phyloP scores from a whole-genome alignment of 1,140 invertebrate genomes.

The Reticulitermes speratus region DNA sequence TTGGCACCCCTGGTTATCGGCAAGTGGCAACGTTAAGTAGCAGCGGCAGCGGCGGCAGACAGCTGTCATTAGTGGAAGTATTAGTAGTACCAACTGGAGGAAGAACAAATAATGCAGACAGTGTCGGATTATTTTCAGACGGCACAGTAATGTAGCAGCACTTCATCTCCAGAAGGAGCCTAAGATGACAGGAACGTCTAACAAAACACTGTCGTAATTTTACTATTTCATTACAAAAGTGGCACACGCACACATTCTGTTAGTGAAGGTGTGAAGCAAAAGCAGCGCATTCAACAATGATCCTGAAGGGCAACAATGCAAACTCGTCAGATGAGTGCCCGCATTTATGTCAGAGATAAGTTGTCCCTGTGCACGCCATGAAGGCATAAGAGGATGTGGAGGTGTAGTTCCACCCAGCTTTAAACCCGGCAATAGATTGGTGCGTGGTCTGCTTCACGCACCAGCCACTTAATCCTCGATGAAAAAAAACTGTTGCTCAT shows the following conservation, averaged over 20 bases:
- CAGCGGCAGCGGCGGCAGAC: neutral
- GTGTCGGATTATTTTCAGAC: neutral
- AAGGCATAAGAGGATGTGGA: too few species aligned
- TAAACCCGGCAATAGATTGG: too few species aligned
- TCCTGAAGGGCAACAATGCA: too few species aligned
- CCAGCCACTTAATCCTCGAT: too few species aligned
- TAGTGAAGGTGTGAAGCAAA: neutral
- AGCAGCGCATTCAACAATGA: too few species aligned
- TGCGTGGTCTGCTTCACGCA: too few species aligned
- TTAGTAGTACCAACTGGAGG: neutral
- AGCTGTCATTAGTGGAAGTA: neutral
- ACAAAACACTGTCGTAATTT: neutral
- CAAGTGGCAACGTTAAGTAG: neutral
- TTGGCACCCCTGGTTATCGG: neutral
- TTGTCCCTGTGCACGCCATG: too few species aligned
- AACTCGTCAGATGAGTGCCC: too few species aligned
- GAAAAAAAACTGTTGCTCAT: too few species aligned
- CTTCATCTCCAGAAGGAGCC: conserved; percentile 1
- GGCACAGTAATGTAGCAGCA: neutral
- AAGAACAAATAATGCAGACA: neutral
- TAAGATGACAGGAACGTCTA: neutral
- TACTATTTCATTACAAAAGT: neutral
- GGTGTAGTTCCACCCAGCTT: too few species aligned
- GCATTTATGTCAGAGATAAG: too few species aligned
- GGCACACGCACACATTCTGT: neutral